Conservation (phyloP, 1,140 invertebrate species). For the Eulimnadia texana region DNA sequence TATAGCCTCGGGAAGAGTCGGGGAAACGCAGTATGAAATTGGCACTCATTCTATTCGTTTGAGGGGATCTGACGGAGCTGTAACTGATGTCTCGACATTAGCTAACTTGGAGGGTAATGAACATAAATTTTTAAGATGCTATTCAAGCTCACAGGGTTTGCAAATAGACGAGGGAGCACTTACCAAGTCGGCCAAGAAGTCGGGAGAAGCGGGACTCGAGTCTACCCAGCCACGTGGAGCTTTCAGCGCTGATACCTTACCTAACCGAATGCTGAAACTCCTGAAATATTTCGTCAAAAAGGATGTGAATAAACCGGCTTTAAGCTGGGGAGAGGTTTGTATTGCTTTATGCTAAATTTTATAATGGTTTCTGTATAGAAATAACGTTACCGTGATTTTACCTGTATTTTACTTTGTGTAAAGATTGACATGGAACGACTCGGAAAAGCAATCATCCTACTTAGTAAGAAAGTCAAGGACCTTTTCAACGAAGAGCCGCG, state of each 20-base stretch:
- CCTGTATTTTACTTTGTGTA: too few species aligned
- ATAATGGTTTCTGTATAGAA: constrained; percentile 13
- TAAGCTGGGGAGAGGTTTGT: not conserved
- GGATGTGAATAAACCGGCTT: not conserved
- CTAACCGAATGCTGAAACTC: constrained; percentile 34
- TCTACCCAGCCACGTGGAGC: not conserved
- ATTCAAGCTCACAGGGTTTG: too few species aligned
- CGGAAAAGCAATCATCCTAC: constrained; percentile 29
- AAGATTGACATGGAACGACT: constrained; percentile 31
- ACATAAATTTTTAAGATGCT: not conserved
- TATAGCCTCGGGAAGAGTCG: not conserved
- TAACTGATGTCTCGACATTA: constrained; percentile 32
- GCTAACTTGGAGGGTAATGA: constrained; percentile 25
- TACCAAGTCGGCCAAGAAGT: constrained; percentile 4
- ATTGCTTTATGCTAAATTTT: not conserved
- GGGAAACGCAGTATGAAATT: constrained; percentile 28
- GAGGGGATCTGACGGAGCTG: constrained; percentile 28
- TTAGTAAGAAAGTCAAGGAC: constrained; percentile 22
- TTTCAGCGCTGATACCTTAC: constrained; percentile 16
- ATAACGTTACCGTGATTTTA: not conserved
- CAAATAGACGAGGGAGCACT: constrained; percentile 4
- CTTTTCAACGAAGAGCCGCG: constrained; percentile 22
- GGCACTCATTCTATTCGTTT: constrained; percentile 36
- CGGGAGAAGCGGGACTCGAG: constrained; percentile 11
- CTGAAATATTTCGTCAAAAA: constrained; percentile 33